These are phyloP conservation scores for Stramonita haemastoma DNA, from an alignment of 2,888 invertebrate species.

Conservation along the genomic window DNA sequence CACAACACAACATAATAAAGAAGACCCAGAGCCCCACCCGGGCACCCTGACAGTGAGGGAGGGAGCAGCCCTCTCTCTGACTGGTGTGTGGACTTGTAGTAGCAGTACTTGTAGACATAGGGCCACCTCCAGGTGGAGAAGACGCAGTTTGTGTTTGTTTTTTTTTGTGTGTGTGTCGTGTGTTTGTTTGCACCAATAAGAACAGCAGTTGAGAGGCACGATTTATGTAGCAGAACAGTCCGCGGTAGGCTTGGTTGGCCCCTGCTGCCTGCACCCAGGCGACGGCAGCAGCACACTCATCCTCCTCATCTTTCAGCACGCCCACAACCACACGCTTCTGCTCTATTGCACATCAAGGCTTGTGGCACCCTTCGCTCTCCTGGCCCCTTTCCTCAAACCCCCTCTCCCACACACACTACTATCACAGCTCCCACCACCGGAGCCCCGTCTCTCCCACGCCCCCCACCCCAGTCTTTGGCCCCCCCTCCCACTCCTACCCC, in stretches of 20 bases:
- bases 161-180: not conserved
- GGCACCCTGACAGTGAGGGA: not conserved
- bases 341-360: slow-evolving; percentile 12
- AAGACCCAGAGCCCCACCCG: not conserved
- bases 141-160: no score
- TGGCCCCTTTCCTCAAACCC: not conserved
- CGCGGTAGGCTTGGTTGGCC: not conserved
- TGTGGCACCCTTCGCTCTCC: not conserved
- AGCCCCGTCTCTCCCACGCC: not conserved
- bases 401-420: not conserved
- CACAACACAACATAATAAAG: slow-evolving; percentile 8
- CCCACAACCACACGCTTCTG: not conserved
- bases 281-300: not conserved
- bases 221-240: slow-evolving; percentile 3
- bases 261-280: not conserved
- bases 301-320: not conserved
- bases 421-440: not conserved
- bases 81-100: not conserved
- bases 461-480: not conserved
- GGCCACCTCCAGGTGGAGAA: not conserved
- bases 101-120: not conserved
- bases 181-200: slow-evolving; percentile 1
- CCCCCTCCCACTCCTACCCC: not conserved
- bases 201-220: slow-evolving; percentile 22
- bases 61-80: not conserved